These are phyloP conservation scores for Caranx melampygus DNA, from an alignment of 2,113 vertebrate species.

Conservation along the genomic window DNA sequence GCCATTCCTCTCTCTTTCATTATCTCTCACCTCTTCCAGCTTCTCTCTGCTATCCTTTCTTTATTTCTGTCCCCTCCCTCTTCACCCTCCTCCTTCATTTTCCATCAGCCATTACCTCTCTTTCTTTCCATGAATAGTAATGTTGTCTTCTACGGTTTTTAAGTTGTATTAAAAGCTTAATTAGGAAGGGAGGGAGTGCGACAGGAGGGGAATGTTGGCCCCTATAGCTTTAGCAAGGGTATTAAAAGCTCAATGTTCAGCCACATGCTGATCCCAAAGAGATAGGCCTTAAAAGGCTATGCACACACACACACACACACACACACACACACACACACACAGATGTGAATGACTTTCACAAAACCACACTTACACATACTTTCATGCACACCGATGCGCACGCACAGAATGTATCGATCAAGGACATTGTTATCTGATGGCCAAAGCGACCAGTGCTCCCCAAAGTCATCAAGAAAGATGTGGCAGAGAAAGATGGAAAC, in stretches of 20 bases:
- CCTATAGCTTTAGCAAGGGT: constrained; percentile 55
- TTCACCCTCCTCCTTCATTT: neutral
- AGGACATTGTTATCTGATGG: constrained; percentile 75
- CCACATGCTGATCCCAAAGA: constrained; percentile 68
- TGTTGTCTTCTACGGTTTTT: constrained; percentile 53
- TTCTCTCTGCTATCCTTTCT: constrained; percentile 10
- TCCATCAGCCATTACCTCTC: constrained; percentile 13
- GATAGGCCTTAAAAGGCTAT: constrained; percentile 67
- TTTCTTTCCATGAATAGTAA: constrained; percentile 61
- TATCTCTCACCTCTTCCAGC: constrained; percentile 6
- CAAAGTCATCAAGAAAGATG: constrained; percentile 71
- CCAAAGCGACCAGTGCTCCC: constrained; percentile 58
- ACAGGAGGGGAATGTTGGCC: constrained; percentile 43
- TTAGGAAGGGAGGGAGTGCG: constrained; percentile 35
- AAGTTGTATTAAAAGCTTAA: constrained; percentile 69
- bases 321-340: neutral
- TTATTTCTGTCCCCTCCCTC: constrained; percentile 2
- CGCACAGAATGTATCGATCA: constrained; percentile 60
- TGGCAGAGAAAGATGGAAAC: constrained; percentile 40
- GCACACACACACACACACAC: constrained; percentile 13
- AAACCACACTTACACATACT: neutral
- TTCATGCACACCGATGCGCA: constrained; percentile 13
- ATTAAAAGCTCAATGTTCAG: constrained; percentile 73
- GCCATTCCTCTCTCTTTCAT: neutral
- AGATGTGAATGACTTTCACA: neutral